A percentile compares a stretch with the other conserved stretches of the same genome.
Evolutionary conservation across 2,888 invertebrate species (phyloP).

Genomic region (Cephus pulcher): DNA sequence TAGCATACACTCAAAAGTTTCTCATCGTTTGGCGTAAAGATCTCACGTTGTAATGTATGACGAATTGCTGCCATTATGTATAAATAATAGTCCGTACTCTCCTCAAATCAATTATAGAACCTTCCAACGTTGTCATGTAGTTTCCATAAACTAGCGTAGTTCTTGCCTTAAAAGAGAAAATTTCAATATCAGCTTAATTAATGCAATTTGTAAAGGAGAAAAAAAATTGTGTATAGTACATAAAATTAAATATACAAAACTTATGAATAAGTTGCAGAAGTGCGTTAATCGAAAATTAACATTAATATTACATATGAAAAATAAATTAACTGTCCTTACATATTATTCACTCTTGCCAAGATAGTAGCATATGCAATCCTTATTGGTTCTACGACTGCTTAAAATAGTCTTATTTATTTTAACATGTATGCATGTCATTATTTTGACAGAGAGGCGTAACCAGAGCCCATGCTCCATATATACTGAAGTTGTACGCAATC

Average conservation of each 20-base stretch:
- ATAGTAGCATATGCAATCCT: not conserved
- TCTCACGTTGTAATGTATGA: constrained; percentile 81
- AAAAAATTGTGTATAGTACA: not conserved
- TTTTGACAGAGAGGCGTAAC: not conserved
- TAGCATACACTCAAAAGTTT: constrained; percentile 81
- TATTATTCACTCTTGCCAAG: not conserved
- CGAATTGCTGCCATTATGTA: constrained; percentile 77
- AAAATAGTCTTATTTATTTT: not conserved
- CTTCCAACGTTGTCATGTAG: not conserved
- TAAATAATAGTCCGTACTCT: not conserved
- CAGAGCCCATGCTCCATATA: not conserved
- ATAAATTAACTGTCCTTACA: not conserved
- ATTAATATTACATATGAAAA: not conserved
- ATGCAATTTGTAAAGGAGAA: not conserved
- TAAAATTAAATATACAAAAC: not conserved
- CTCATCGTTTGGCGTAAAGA: constrained; percentile 83
- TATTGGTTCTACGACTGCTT: not conserved
- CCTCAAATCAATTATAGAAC: not conserved
- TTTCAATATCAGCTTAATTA: not conserved
- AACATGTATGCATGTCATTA: not conserved
- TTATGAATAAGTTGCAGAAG: not conserved
- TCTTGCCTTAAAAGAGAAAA: not conserved
- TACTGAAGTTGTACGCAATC: not conserved
- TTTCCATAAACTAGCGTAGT: not conserved
- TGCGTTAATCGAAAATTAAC: not conserved